Conservation (phyloP, 2,113 vertebrate species). For the Cebus imitator region DNA sequence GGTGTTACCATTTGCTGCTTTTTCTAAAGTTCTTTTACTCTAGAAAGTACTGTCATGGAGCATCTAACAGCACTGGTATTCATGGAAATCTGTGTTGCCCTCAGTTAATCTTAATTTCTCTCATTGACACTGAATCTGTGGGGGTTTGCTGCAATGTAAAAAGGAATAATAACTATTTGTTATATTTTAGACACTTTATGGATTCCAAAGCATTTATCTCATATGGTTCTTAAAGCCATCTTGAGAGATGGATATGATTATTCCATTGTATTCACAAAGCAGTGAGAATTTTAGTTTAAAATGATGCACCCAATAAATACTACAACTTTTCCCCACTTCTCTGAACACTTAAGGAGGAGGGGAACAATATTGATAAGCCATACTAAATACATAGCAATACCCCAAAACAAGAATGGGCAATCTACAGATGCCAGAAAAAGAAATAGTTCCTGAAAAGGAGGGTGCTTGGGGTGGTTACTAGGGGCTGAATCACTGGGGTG, state of each 20-base stretch:
- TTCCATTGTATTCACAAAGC: not conserved
- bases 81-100: not conserved
- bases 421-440: not conserved
- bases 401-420: accelerated
- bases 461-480: not conserved
- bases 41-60: not conserved
- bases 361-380: no score
- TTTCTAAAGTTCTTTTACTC: not conserved
- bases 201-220: not conserved
- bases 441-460: not conserved
- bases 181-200: not conserved
- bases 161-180: not conserved
- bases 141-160: not conserved
- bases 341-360: not conserved
- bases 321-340: not conserved
- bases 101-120: not conserved
- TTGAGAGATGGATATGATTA: not conserved
- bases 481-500: not conserved
- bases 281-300: not conserved
- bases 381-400: accelerated
- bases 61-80: not conserved
- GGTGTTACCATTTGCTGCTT: not conserved
- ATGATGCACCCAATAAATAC: no score
- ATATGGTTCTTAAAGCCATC: not conserved
- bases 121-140: not conserved